A percentile compares a stretch with the other conserved stretches of the same genome.
These are phyloP conservation scores for Ataeniobius toweri DNA, from an alignment of 2,797 vertebrate genomes.

Conservation along the genomic window DNA sequence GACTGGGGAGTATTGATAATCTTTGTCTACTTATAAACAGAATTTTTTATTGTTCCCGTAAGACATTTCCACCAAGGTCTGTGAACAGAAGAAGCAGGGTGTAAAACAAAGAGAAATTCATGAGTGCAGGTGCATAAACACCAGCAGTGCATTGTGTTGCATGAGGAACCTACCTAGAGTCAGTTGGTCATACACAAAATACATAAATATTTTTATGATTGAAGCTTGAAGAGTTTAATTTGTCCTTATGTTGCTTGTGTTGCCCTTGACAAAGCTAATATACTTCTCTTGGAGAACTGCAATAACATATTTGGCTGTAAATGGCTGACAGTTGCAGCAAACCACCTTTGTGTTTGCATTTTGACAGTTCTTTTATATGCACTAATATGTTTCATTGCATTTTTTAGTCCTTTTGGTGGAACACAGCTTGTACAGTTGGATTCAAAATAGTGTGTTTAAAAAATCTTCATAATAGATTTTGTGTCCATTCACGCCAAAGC, in stretches of 20 bases:
- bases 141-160: not conserved
- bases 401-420: not conserved
- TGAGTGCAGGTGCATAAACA: slow-evolving; percentile 1
- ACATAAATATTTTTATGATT: too few relatives aligned
- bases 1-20: slow-evolving; percentile 43
- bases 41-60: slow-evolving; percentile 31
- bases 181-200: not conserved
- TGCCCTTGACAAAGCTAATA: not conserved
- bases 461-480: not conserved
- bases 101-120: slow-evolving; percentile 2
- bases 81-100: slow-evolving; percentile 18
- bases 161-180: not conserved
- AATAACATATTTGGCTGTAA: not conserved
- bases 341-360: not conserved
- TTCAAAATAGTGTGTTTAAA: not conserved
- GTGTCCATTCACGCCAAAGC: not conserved
- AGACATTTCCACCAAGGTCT: slow-evolving; percentile 44
- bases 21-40: slow-evolving; percentile 36
- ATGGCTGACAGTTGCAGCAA: not conserved
- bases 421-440: not conserved
- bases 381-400: not conserved
- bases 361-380: not conserved
- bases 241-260: not conserved
- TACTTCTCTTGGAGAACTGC: not conserved
- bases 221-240: not conserved